Evolutionary conservation across 1,140 invertebrate species (phyloP), one percentile per base, ranked within the genome.

Genomic region (Frieseomelitta varia): DNA sequence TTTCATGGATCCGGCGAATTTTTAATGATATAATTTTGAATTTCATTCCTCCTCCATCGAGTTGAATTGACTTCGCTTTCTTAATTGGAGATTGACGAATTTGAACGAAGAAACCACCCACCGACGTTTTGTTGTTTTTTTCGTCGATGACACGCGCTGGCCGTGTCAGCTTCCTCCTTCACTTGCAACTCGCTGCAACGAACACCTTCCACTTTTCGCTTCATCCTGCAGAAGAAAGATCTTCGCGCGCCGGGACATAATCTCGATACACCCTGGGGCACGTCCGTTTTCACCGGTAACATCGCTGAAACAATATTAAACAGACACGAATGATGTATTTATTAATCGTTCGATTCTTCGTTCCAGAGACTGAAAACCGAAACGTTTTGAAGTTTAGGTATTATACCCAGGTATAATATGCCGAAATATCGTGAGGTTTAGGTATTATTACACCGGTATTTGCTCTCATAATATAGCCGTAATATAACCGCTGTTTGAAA

Each of bases 171-270:
- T 92, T 98, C 97, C 92, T 98, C 97, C 93, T 98, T 98, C 15
- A 97, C 95, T 86, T 95, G 95, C 56, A 93, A 85, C 81, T 94
- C 91, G 2, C 73, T 80, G 65, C 91, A 92, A 51, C 91, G 90
- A 24, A 94, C 92, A 58, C 93, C 91, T 61, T 94, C 92, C 10
- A 95, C 91, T 94, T 97, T 97, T 88, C 97, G 97, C 93, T 99
- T 99, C 97, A 99, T 99, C 51, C 98, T 96, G 93, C 98, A 99
- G 93, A 99, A 98, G 92, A 99, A 99, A 0, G 98, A 99, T 47
- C 98, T 95, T 34, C 98, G 94, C 1, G 98, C 97, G 4, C 98
- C 98, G 2, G 98, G 97, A 94, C 97, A 98, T 6, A 99, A 95
- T 72, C 97, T 95, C 2, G 97, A 96, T 2, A 96, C 95, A 61